Percentiles rank a stretch among this genome's conserved stretches.
Conservation (phyloP, 2,888 invertebrate genomes). For the Folsomia candida region DNA sequence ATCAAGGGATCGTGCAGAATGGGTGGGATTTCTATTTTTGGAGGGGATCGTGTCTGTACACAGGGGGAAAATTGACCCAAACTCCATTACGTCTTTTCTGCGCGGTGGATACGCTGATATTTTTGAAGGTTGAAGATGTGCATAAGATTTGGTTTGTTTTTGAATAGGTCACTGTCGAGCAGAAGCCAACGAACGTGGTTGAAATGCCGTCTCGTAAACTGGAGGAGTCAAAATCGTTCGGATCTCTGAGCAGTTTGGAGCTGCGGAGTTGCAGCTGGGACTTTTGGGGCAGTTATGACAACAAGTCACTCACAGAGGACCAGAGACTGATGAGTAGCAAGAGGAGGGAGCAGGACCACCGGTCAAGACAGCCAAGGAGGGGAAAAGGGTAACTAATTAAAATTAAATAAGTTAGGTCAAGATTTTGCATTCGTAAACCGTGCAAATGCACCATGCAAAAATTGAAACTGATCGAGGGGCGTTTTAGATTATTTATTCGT, state of each 20-base stretch:
- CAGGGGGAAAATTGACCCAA: not conserved
- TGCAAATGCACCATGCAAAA: too few species aligned
- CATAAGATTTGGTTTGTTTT: not conserved
- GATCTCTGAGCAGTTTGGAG: slow-evolving; percentile 49
- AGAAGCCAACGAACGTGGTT: slow-evolving; percentile 43
- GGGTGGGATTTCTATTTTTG: not conserved
- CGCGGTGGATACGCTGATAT: not conserved
- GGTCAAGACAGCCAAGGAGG: slow-evolving; percentile 46
- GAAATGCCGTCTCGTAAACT: slow-evolving; percentile 44
- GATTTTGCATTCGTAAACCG: too few species aligned
- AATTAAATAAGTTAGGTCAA: too few species aligned
- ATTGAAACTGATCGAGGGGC: too few species aligned
- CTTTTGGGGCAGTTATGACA: slow-evolving; percentile 46
- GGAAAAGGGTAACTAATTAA: slow-evolving; percentile 48
- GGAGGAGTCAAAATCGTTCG: slow-evolving; percentile 49
- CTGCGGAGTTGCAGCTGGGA: slow-evolving; percentile 40
- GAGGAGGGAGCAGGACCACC: slow-evolving; percentile 44
- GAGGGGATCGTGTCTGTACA: not conserved
- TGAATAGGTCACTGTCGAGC: slow-evolving; percentile 49
- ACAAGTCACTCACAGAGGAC: slow-evolving; percentile 43
- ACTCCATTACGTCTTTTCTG: not conserved
- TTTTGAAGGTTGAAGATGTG: not conserved
- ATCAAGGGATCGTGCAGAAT: too few species aligned
- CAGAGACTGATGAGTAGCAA: slow-evolving; percentile 49
- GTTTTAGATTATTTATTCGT: not conserved